Conservation (phyloP, 2,113 vertebrate species). For the Stegostoma tigrinum region DNA sequence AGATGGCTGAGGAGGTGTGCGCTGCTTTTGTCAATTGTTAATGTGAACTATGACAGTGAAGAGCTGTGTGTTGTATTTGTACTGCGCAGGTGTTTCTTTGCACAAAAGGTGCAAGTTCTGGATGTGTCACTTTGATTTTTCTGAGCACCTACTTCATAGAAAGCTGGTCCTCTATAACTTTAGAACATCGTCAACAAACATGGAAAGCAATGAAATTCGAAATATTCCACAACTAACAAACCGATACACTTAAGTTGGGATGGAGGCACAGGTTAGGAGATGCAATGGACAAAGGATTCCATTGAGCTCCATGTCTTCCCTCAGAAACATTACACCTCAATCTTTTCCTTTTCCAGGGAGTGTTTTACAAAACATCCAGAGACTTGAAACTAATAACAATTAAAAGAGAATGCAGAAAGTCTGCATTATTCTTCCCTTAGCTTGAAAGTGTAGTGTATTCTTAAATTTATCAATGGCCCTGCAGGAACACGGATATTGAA, state of each 20-base stretch:
- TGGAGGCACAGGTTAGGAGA: not conserved
- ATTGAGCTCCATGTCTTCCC: not conserved
- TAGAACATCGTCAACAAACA: no score
- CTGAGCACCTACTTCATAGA: not conserved
- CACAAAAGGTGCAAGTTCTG: not conserved
- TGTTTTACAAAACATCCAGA: not conserved
- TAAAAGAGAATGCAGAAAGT: not conserved
- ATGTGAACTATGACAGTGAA: no score
- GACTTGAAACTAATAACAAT: not conserved
- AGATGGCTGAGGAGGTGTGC: constrained; percentile 95
- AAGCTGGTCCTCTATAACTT: not conserved
- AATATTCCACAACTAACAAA: not conserved
- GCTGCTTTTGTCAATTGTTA: not conserved
- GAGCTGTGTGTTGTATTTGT: not conserved
- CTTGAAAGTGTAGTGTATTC: not conserved
- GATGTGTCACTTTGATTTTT: not conserved
- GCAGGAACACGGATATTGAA: not conserved
- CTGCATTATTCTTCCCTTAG: not conserved
- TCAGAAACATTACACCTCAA: not conserved
- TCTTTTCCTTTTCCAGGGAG: not conserved
- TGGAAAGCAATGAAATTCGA: not conserved
- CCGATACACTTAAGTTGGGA: not conserved
- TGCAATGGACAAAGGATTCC: not conserved
- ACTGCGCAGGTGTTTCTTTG: not conserved
- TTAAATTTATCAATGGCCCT: not conserved